Evolutionary conservation across 53 echinoderm and acorn worm species (phyloP), one percentile per base, ranked within the genome.

Genomic region (Echinarachnius parma): DNA sequence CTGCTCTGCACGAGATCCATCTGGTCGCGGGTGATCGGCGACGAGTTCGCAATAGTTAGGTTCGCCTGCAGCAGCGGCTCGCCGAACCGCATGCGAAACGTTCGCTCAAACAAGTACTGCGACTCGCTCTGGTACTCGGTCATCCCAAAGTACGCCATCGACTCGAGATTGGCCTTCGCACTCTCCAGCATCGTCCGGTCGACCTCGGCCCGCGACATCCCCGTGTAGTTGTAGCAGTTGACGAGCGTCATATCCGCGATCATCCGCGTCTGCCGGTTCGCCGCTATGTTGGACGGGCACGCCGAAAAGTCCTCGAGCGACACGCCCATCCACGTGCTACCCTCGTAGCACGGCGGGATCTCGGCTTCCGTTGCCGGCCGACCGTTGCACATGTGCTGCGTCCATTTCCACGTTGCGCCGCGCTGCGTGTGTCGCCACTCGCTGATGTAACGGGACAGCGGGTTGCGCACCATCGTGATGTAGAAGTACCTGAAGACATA

Each of bases 371-470:
- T 70, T 0, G 98, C 86, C 19, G 21, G 22, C 9, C 60, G 55
- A 2, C 98, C 98, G 45, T 86, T 65, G 62, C 98, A 98, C 88
- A 92, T 88, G 83, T 92, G 98, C 9, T 60, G 61, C 7, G 92
- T 27, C 34, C 48, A 60, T 45, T 80, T 83, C 98, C 98, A 98
- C 0, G 98, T 98, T 16, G 98, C 98, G 1, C 98, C 92, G 4
- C 98, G 64, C 35, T 85, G 61, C 11, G 92, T 89, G 53, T 98
- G 98, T 16, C 79, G 59, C 98, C 98, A 98, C 28, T 98, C 92
- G 57, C 98, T 98, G 64, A 98, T 78, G 60, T 70, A 98, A 2
- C 98, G 69, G 5, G 78, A 23, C 9, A 83, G 64, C 0, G 98
- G 98, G 26, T 98, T 62, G n/a, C 98, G 92, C 20, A 98, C 46